Evolutionary conservation across 2,113 vertebrate species (phyloP).

Genomic region (Oryzias melastigma): DNA sequence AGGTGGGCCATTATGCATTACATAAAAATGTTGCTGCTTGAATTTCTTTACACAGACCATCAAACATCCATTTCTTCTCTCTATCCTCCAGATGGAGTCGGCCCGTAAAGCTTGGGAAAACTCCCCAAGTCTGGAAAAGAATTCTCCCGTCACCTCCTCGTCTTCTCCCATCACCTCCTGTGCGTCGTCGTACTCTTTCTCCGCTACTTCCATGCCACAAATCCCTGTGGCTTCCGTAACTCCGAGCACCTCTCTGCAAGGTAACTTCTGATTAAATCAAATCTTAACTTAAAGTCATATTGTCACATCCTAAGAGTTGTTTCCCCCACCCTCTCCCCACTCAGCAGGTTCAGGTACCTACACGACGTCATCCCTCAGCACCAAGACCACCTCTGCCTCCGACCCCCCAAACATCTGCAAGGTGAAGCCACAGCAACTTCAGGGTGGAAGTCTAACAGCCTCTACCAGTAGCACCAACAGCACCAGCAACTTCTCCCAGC

Average conservation of each 20-base stretch:
- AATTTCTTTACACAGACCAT: neutral
- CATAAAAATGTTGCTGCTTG: neutral
- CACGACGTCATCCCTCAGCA: conserved; percentile 93
- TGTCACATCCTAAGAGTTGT: neutral
- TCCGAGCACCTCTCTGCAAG: conserved; percentile 92
- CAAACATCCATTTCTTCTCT: neutral
- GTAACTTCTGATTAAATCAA: conserved; percentile 74
- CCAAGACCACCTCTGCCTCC: conserved; percentile 92
- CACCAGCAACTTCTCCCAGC: conserved; percentile 89
- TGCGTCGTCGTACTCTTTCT: conserved; percentile 89
- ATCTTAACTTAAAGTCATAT: neutral
- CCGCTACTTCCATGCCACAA: conserved; percentile 91
- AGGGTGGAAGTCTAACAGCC: conserved; percentile 84
- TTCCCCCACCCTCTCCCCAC: neutral
- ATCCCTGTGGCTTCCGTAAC: conserved; percentile 97
- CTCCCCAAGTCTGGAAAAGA: conserved; percentile 94
- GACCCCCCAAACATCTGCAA: conserved; percentile 99
- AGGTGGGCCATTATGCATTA: conserved; percentile 74
- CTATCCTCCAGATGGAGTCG: conserved; percentile 89
- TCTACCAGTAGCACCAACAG: conserved; percentile 66
- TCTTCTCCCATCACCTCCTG: conserved; percentile 86
- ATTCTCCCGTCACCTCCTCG: conserved; percentile 87
- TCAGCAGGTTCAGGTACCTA: conserved; percentile 90
- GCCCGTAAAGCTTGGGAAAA: conserved; percentile 99
- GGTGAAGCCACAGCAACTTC: conserved; percentile 96